phyloP scores from a whole-genome alignment of 1,140 invertebrate genomes.

The Pogonus chalceus region DNA sequence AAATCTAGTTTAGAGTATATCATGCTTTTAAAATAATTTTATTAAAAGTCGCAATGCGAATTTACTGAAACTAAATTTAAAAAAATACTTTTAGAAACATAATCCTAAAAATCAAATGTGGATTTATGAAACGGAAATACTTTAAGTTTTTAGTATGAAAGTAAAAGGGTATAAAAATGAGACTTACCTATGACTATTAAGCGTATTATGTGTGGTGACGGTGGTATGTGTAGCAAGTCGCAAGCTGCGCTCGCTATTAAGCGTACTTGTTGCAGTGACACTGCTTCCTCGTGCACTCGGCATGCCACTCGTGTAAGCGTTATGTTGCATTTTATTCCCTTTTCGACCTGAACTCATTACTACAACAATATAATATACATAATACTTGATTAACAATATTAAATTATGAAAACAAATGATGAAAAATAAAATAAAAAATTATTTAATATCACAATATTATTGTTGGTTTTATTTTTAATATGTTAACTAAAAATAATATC shows the following conservation, averaged over 20 bases:
- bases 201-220: conserved; percentile 31
- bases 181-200: conserved; percentile 35
- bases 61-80: conserved; percentile 7
- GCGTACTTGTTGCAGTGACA: conserved; percentile 10
- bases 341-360: background rate
- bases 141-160: background rate
- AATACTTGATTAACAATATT: background rate
- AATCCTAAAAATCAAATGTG: conserved; percentile 3
- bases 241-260: conserved; percentile 10
- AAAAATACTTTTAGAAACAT: background rate
- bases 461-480: too few species aligned
- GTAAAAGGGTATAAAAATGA: too few species aligned
- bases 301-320: conserved; percentile 6
- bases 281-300: conserved; percentile 5
- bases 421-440: too few species aligned
- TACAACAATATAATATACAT: background rate
- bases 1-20: too few species aligned
- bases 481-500: too few species aligned
- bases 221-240: conserved; percentile 17
- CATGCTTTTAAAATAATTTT: too few species aligned
- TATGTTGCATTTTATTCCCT: conserved; percentile 7
- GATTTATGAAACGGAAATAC: background rate
- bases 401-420: too few species aligned
- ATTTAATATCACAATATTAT: too few species aligned
- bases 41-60: too few species aligned